Conservation (phyloP, 2,797 vertebrate species). For the Emydoidea blandingii region DNA sequence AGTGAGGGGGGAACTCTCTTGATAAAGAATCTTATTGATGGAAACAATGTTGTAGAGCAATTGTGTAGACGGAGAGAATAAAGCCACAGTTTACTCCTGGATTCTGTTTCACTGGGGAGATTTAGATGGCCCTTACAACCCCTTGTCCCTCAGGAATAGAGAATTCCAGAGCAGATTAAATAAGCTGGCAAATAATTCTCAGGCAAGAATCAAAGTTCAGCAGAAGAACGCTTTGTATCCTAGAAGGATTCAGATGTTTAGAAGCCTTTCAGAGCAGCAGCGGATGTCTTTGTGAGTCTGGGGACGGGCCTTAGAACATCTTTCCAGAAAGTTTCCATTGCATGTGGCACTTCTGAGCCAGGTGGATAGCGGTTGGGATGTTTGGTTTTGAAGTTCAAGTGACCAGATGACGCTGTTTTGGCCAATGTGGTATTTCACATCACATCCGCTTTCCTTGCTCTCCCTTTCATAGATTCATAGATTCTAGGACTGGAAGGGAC, state of each 20-base stretch:
- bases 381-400: neutral
- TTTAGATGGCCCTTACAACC: neutral
- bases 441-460: neutral
- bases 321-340: neutral
- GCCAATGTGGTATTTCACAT: accelerated
- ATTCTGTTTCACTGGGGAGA: neutral
- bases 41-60: neutral
- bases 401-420: neutral
- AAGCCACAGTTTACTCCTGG: neutral
- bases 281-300: neutral
- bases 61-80: neutral
- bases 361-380: neutral
- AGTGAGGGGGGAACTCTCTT: no score
- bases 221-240: accelerated
- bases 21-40: neutral
- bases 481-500: no score
- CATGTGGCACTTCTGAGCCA: neutral
- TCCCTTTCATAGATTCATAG: no score
- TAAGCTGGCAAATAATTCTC: neutral
- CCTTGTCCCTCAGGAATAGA: neutral
- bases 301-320: accelerated
- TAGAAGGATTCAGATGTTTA: neutral
- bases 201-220: neutral
- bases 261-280: neutral
- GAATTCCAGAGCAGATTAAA: neutral